These are phyloP conservation scores for Pangasius macronema DNA, from an alignment of 2,797 vertebrate genomes.

Conservation along the genomic window DNA sequence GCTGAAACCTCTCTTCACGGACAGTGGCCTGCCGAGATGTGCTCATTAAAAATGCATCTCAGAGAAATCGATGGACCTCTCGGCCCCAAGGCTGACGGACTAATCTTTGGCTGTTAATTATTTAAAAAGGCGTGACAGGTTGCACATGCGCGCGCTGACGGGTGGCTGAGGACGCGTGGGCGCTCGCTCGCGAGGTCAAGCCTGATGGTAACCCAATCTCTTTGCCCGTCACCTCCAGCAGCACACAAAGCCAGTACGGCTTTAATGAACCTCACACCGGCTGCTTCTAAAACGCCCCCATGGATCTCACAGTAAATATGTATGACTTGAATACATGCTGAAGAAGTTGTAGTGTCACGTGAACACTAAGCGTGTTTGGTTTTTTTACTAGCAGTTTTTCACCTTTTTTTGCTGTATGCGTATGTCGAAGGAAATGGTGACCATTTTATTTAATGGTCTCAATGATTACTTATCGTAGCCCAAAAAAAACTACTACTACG, in stretches of 20 bases:
- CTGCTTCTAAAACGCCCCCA: constrained; percentile 40
- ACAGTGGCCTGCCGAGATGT: constrained; percentile 74
- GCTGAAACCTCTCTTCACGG: constrained; percentile 65
- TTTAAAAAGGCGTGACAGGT: constrained; percentile 68
- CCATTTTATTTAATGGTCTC: not conserved
- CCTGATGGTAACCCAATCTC: constrained; percentile 55
- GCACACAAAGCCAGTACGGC: constrained; percentile 68
- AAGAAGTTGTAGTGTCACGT: not conserved
- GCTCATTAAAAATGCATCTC: constrained; percentile 80
- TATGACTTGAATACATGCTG: not conserved
- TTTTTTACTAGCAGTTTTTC: not conserved
- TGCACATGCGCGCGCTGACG: constrained; percentile 31
- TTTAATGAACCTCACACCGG: constrained; percentile 73
- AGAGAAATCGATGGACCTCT: constrained; percentile 77
- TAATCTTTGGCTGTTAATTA: constrained; percentile 80
- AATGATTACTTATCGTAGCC: not conserved
- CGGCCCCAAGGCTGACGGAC: constrained; percentile 72
- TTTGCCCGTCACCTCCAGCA: constrained; percentile 65
- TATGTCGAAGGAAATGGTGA: not conserved
- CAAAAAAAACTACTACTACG: not conserved
- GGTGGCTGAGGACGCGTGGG: constrained; percentile 40
- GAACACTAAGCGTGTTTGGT: not conserved
- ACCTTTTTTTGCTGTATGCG: not conserved
- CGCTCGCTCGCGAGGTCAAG: constrained; percentile 47
- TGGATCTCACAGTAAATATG: not conserved